A percentile compares a stretch with the other conserved stretches of the same genome.
Conservation (phyloP, 1,140 invertebrate genomes). For the Sycophaga agraensis region DNA sequence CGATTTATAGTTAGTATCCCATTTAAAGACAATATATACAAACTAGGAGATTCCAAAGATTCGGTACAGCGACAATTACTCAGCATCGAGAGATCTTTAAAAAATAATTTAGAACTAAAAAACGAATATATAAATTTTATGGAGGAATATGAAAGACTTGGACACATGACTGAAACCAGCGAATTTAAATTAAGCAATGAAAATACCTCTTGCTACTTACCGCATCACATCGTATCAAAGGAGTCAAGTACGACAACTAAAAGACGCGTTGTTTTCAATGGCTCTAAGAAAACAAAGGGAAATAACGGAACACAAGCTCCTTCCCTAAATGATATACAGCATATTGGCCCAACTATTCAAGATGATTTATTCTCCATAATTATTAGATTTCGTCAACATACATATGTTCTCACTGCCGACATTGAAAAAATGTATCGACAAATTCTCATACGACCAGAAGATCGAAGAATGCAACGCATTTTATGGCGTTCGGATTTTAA, state of each 20-base stretch:
- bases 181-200: neutral
- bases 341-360: no score
- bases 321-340: no score
- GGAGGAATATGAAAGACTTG: conserved; percentile 40
- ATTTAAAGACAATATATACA: neutral
- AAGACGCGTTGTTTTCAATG: neutral
- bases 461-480: no score
- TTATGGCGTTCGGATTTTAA: no score
- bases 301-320: no score
- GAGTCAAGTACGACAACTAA: conserved; percentile 39
- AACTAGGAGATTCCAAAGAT: neutral
- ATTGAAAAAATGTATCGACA: no score
- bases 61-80: conserved; percentile 19
- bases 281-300: no score
- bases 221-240: conserved; percentile 51
- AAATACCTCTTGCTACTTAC: conserved; percentile 40
- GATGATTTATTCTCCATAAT: no score
- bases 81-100: conserved; percentile 29
- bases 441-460: no score
- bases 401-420: no score
- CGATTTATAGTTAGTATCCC: no score
- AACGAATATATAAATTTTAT: conserved; percentile 40
- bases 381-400: no score
- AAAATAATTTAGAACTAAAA: conserved; percentile 31
- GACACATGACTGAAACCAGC: conserved; percentile 37